Base-by-base conservation (phyloP, 2,888 invertebrate genomes). In the Standfussiana lucernea region DNA sequence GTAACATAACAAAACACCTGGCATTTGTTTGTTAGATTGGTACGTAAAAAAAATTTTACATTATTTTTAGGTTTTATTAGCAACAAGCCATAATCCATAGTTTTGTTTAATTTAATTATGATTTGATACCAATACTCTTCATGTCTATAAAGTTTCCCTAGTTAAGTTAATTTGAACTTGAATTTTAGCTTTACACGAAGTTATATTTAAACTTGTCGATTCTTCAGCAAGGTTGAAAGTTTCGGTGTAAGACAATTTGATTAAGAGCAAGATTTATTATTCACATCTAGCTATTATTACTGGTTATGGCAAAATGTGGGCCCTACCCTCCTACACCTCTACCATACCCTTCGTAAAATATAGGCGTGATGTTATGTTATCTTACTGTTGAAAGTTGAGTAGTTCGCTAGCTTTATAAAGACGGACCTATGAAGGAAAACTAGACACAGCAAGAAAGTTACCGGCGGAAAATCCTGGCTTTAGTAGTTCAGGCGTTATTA, bases 401-500 rank as follows among this genome's bases (percentile, higher is more conserved):
- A 76, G 65, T 62, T 61, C 42, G 45, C 53, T 15, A 32, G 42
- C 62, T 75, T 76, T 72, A 75, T 75, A 64, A 73, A 85, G 61
- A 62, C 42, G 61, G 56, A 24, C 35, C 0, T 70, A 71, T 28
- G 72, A 73, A 62, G 80, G 70, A 59, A 79, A 66, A 37, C 62
- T 50, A 59, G 61, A 53, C 62, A 56, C 28, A 7, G 15, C 72
- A 72, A 83, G 77, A 84, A 37, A 71, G 68, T 71, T 66, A 50
- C 40, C 72, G 72, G 79, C 59, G 53, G 72, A 75, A 80, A 85
- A 80, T 80, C 79, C 73, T 53, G 71, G 75, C 71, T 80, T 79
- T 82, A 73, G 67, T 82, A 65, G 68, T 76, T 77, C 66, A 78
- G 56, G 65, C 74, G 70, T 81, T 69, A 73, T 69, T 79, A 78